phyloP scores from a whole-genome alignment of 1,140 invertebrate genomes.

The Drosophila pectinifera region DNA sequence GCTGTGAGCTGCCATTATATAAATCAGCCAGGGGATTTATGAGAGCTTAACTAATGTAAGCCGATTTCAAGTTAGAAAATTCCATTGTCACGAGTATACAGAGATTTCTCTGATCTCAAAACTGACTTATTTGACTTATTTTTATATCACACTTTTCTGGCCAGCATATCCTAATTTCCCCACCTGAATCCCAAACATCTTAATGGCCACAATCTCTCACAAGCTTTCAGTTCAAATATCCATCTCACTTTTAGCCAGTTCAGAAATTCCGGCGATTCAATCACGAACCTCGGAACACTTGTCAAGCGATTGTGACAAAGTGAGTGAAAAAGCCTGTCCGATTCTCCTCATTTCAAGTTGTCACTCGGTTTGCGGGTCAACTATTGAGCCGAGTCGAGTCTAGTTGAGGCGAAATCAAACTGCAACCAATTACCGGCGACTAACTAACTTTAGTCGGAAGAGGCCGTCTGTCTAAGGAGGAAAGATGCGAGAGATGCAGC shows the following conservation, averaged over 20 bases:
- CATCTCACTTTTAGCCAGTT: conserved; percentile 8
- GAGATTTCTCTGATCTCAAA: neutral
- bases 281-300: conserved; percentile 39
- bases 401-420: conserved; percentile 38
- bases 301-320: conserved; percentile 47
- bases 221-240: conserved; percentile 25
- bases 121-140: too few species aligned
- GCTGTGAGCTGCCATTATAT: conserved; percentile 7
- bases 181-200: conserved; percentile 16
- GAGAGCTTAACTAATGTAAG: conserved; percentile 20
- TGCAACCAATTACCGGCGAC: conserved; percentile 47
- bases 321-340: conserved; percentile 39
- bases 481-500: conserved; percentile 14
- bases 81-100: neutral
- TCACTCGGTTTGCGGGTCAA: conserved; percentile 47
- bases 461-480: conserved; percentile 4
- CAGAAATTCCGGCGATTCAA: conserved; percentile 36
- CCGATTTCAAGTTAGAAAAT: neutral
- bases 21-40: conserved; percentile 30
- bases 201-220: conserved; percentile 16
- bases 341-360: conserved; percentile 28
- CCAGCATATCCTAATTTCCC: conserved; percentile 8
- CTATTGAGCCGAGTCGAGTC: conserved; percentile 31
- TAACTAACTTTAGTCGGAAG: conserved; percentile 29
- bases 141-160: too few species aligned